Evolutionary conservation across 1,140 invertebrate genomes (phyloP).

Genomic region (Neodiprion virginianus): DNA sequence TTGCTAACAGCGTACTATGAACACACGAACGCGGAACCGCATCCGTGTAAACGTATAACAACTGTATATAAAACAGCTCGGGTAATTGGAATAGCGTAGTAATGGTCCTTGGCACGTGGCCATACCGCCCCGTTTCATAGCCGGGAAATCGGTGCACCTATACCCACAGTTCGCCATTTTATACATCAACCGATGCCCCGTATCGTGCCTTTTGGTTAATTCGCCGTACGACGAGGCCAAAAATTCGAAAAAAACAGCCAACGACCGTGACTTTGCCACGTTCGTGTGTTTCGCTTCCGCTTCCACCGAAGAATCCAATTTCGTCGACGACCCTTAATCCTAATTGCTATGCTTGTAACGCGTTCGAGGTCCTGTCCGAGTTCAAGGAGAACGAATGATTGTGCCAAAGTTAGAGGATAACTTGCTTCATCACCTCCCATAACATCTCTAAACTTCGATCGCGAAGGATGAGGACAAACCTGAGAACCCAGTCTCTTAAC

Average conservation of each 20-base stretch:
- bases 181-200: too few relatives aligned
- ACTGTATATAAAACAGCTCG: neutral
- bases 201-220: too few relatives aligned
- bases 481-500: neutral
- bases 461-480: neutral
- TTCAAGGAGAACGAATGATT: neutral
- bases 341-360: neutral
- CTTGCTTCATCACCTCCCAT: neutral
- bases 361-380: neutral
- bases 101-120: neutral
- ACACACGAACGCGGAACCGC: neutral
- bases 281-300: neutral
- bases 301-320: neutral
- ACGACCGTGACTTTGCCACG: neutral
- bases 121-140: too few relatives aligned
- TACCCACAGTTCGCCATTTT: too few relatives aligned
- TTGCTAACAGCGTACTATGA: conserved; percentile 9
- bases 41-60: neutral
- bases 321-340: conserved; percentile 7
- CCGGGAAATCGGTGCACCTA: too few relatives aligned
- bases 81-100: conserved; percentile 1
- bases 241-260: neutral
- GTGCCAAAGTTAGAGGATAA: neutral
- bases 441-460: neutral
- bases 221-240: too few relatives aligned